phyloP scores from a whole-genome alignment of 2,113 vertebrate species.

The Thamnaconus septentrionalis region DNA sequence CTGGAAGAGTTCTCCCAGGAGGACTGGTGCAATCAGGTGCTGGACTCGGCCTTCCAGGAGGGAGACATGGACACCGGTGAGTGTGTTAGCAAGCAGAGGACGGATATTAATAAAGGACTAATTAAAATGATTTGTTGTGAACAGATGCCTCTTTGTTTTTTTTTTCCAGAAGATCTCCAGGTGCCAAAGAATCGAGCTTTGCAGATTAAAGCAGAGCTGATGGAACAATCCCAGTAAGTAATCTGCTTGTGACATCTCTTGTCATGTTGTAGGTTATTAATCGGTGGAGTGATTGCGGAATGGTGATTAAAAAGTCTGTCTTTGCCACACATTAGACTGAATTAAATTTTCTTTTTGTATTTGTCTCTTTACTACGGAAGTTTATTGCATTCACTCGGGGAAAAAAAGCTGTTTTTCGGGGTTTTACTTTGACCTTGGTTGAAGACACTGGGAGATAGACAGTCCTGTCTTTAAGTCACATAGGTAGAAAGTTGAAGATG shows the following conservation, averaged over 20 bases:
- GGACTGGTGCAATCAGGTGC: slow-evolving; percentile 97
- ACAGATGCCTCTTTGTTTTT: neutral
- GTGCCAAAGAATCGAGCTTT: slow-evolving; percentile 85
- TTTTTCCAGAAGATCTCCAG: slow-evolving; percentile 85
- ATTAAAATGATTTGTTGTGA: neutral
- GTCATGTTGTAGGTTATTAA: no score
- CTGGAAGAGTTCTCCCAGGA: slow-evolving; percentile 97
- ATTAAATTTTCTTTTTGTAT: no score
- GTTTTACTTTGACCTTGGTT: no score
- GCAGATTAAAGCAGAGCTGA: slow-evolving; percentile 87
- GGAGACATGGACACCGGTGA: slow-evolving; percentile 93
- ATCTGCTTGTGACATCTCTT: neutral
- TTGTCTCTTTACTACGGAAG: no score
- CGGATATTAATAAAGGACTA: neutral
- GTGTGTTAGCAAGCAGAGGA: slow-evolving; percentile 17
- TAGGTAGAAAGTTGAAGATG: no score
- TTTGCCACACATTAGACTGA: no score
- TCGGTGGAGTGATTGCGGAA: no score
- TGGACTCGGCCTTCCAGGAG: slow-evolving; percentile 90
- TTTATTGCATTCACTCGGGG: no score
- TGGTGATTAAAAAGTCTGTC: no score
- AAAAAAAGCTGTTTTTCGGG: no score
- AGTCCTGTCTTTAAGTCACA: no score
- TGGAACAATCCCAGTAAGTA: slow-evolving; percentile 93
- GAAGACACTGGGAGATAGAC: no score